A percentile compares a stretch with the other conserved stretches of the same genome.
Evolutionary conservation across 1,140 invertebrate species (phyloP).

Genomic region (Pseudoatta argentina): DNA sequence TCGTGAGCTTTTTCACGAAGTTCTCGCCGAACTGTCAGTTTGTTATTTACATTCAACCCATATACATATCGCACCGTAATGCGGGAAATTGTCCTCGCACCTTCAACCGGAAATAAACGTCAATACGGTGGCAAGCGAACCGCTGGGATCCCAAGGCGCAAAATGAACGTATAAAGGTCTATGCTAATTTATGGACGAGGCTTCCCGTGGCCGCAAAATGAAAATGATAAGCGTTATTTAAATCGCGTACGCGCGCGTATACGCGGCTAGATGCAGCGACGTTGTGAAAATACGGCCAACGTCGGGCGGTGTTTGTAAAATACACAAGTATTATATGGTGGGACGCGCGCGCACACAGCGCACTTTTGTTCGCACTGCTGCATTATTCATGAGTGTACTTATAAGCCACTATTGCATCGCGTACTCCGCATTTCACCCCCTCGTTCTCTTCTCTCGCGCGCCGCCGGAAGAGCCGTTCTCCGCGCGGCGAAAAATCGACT

Average conservation of each 20-base stretch:
- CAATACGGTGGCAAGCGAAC: conserved; percentile 25
- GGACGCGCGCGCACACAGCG: conserved; percentile 58
- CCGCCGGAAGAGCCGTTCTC: conserved; percentile 26
- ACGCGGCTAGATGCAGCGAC: background rate
- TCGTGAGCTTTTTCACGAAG: background rate
- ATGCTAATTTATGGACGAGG: conserved; percentile 68
- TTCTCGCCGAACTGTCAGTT: conserved; percentile 13
- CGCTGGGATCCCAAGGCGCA: background rate
- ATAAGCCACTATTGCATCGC: conserved; percentile 82
- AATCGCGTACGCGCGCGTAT: conserved; percentile 54
- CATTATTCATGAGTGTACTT: conserved; percentile 85
- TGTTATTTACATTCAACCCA: conserved; percentile 51
- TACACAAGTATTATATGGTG: conserved; percentile 79
- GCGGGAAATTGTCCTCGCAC: conserved; percentile 43
- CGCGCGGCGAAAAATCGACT: conserved; percentile 72
- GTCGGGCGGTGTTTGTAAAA: conserved; percentile 77
- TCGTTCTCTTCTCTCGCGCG: background rate
- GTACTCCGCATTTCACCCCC: background rate
- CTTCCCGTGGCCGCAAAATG: conserved; percentile 54
- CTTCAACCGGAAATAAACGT: conserved; percentile 54
- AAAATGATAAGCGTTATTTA: conserved; percentile 77
- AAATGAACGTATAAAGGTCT: conserved; percentile 10
- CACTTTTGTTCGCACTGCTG: conserved; percentile 81
- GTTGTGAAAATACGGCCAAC: conserved; percentile 18
- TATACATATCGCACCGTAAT: conserved; percentile 39